A percentile compares a stretch with the other conserved stretches of the same genome.
Conservation (phyloP, 2,113 vertebrate species). For the Fulmarus glacialis region DNA sequence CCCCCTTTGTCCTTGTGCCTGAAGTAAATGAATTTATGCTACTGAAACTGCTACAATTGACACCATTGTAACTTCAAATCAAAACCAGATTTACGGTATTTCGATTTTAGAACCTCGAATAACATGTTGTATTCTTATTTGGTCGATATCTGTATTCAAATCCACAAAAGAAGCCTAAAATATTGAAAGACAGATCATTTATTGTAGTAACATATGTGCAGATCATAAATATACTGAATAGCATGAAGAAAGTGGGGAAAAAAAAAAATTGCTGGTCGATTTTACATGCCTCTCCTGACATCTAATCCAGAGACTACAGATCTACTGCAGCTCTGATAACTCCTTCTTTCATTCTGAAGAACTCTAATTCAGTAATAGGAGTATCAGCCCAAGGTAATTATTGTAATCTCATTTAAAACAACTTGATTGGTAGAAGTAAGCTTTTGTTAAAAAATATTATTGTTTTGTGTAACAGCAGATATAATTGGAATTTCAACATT, state of each 20-base stretch:
- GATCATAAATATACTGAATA: neutral
- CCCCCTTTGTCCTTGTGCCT: neutral
- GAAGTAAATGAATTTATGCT: neutral
- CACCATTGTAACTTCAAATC: neutral
- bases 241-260: neutral
- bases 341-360: neutral
- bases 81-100: neutral
- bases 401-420: neutral
- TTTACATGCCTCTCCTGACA: neutral
- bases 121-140: neutral
- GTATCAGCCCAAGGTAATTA: neutral
- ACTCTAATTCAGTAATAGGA: neutral
- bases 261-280: fast-evolving
- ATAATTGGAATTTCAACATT: neutral
- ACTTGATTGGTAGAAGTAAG: neutral
- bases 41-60: neutral
- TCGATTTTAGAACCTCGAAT: neutral
- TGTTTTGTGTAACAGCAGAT: neutral
- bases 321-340: neutral
- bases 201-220: neutral
- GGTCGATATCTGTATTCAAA: neutral
- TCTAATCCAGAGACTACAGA: neutral
- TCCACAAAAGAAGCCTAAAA: neutral
- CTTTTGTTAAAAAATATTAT: neutral
- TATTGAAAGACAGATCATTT: neutral